These are phyloP conservation scores for Aradophagus sp. DNA, from an alignment of 1,140 invertebrate genomes.

Conservation along the genomic window DNA sequence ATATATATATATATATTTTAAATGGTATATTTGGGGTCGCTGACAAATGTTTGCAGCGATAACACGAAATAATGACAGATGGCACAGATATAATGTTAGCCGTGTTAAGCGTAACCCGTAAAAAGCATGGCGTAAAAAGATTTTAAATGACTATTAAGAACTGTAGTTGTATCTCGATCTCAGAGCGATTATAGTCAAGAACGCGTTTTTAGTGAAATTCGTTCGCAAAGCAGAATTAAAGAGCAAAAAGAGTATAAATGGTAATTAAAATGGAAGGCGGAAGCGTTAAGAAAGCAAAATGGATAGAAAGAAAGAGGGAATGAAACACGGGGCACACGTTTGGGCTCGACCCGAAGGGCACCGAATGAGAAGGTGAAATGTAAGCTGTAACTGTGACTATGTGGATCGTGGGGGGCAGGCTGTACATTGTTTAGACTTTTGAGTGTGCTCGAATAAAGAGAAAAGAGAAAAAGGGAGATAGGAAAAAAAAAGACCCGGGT, in stretches of 20 bases:
- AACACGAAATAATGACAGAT: slow-evolving; percentile 4
- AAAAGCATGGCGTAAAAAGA: slow-evolving; percentile 25
- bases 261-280: slow-evolving; percentile 3
- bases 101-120: slow-evolving; percentile 19
- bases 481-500: slow-evolving; percentile 8
- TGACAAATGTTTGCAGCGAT: too few species aligned
- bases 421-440: slow-evolving; percentile 60
- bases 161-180: slow-evolving; percentile 60
- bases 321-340: slow-evolving; percentile 31
- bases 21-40: too few species aligned
- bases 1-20: too few species aligned
- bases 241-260: slow-evolving; percentile 19
- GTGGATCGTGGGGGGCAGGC: slow-evolving; percentile 74
- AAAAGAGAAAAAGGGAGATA: too few species aligned
- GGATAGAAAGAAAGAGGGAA: slow-evolving; percentile 15
- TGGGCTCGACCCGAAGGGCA: slow-evolving; percentile 47
- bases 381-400: slow-evolving; percentile 75
- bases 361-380: slow-evolving; percentile 62
- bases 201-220: slow-evolving; percentile 41
- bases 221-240: slow-evolving; percentile 31
- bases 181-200: slow-evolving; percentile 56
- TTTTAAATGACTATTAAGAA: slow-evolving; percentile 49
- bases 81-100: slow-evolving; percentile 33
- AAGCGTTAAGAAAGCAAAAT: too few species aligned
- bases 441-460: slow-evolving; percentile 2